Percentiles rank a stretch among this genome's conserved stretches.
Evolutionary conservation across 2,113 vertebrate species (phyloP).

Genomic region (Aptenodytes forsteri): DNA sequence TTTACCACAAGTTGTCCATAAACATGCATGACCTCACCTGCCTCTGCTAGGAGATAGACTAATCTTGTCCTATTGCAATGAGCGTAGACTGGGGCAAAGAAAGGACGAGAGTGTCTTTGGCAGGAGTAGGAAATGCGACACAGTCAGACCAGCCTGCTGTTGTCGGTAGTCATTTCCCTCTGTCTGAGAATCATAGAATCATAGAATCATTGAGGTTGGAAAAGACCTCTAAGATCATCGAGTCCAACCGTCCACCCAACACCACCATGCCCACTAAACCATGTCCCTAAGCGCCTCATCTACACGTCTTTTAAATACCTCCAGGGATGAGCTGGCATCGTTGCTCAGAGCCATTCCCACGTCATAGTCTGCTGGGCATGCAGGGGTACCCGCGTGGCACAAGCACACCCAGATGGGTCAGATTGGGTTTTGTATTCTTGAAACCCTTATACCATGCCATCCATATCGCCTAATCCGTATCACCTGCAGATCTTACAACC

Average conservation of each 20-base stretch:
- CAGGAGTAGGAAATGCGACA: neutral
- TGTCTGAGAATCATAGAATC: too few species aligned
- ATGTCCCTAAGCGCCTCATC: too few species aligned
- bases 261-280: too few species aligned
- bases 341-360: neutral
- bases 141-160: neutral
- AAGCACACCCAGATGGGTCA: too few species aligned
- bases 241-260: too few species aligned
- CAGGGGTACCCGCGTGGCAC: rapidly evolving
- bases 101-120: neutral
- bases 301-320: too few species aligned
- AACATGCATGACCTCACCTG: neutral
- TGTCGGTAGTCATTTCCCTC: neutral
- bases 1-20: neutral
- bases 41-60: neutral
- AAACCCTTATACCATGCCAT: neutral
- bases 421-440: neutral
- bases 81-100: neutral
- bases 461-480: rapidly evolving
- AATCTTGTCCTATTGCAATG: neutral
- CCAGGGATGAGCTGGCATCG: neutral
- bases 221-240: too few species aligned
- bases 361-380: rapidly evolving
- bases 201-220: too few species aligned
- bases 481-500: neutral